phyloP scores from a whole-genome alignment of 2,797 vertebrate genomes.

The Gastrophryne carolinensis region DNA sequence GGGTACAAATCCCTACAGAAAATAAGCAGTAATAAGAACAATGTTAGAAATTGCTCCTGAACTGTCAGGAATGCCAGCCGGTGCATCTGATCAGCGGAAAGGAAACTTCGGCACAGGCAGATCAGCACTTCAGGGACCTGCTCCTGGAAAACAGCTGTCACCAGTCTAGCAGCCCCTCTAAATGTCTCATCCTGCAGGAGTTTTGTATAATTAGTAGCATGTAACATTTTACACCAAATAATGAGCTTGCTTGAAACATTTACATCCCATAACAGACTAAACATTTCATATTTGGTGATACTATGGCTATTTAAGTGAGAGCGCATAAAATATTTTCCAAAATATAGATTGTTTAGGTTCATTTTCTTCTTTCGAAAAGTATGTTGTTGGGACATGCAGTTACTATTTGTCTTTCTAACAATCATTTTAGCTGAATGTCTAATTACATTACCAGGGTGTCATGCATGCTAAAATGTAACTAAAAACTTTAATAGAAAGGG shows the following conservation, averaged over 20 bases:
- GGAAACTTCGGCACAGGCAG: slow-evolving; percentile 42
- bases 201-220: slow-evolving; percentile 45
- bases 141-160: slow-evolving; percentile 45
- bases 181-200: neutral
- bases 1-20: slow-evolving; percentile 19
- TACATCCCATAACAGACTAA: neutral
- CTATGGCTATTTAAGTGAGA: no score
- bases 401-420: no score
- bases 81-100: slow-evolving; percentile 43
- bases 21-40: slow-evolving; percentile 37
- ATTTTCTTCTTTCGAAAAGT: no score
- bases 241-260: slow-evolving; percentile 25
- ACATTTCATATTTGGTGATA: neutral
- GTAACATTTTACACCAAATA: slow-evolving; percentile 39
- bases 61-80: slow-evolving; percentile 38
- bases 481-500: no score
- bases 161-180: neutral
- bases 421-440: no score
- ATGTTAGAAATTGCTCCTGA: slow-evolving; percentile 31
- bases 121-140: slow-evolving; percentile 35
- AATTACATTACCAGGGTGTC: no score
- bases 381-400: no score
- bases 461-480: no score
- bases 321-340: no score
- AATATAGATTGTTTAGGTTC: no score